Percentiles rank a stretch among this genome's conserved stretches.
phyloP scores from a whole-genome alignment of 2,113 vertebrate species.

The Tychaedon coryphoeus region DNA sequence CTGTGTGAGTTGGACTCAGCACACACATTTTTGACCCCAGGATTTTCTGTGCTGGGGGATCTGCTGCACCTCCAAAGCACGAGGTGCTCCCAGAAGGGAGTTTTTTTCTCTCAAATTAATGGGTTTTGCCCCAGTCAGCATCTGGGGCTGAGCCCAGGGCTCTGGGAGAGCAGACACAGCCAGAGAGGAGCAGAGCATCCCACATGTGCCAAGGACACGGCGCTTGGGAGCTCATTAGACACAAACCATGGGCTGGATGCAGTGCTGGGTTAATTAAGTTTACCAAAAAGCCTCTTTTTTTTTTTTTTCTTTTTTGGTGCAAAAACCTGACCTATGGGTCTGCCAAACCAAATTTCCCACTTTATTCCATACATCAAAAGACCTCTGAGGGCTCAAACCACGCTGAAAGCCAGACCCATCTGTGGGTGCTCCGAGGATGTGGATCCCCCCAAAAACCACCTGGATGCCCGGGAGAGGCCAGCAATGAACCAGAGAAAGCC shows the following conservation, averaged over 20 bases:
- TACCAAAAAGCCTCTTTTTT: not conserved
- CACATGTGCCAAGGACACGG: accelerated
- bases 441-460: not conserved
- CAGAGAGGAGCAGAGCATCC: not conserved
- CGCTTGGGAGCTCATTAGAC: accelerated
- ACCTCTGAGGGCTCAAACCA: not conserved
- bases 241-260: not conserved
- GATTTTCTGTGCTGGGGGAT: not conserved
- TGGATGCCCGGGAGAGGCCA: accelerated
- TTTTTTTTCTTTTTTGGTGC: too few species aligned
- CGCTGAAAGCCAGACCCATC: accelerated
- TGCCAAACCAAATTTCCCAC: not conserved
- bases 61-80: accelerated
- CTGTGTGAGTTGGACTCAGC: accelerated
- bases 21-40: not conserved
- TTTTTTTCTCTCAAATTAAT: accelerated
- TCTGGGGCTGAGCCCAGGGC: accelerated
- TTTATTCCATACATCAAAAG: not conserved
- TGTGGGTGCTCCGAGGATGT: accelerated
- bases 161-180: not conserved
- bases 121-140: not conserved
- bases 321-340: not conserved
- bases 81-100: accelerated
- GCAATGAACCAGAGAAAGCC: not conserved
- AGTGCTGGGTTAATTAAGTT: not conserved